These are phyloP conservation scores for Agelaius phoeniceus DNA, from an alignment of 2,113 vertebrate species.

Conservation along the genomic window DNA sequence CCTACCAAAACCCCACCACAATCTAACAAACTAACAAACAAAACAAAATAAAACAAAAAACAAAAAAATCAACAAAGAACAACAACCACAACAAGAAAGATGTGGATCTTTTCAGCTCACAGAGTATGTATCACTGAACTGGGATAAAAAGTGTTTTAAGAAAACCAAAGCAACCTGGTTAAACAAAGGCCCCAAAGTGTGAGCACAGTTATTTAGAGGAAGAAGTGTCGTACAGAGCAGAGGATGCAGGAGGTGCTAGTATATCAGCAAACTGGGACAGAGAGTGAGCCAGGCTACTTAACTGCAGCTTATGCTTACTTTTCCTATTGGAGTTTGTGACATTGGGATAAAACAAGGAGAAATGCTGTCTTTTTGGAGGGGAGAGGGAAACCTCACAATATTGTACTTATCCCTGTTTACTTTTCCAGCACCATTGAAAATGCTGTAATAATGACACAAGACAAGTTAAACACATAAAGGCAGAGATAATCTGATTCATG, in stretches of 20 bases:
- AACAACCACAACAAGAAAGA: background rate
- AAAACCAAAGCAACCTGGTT: background rate
- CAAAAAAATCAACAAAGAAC: background rate
- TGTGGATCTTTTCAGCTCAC: background rate
- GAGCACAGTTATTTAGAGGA: background rate
- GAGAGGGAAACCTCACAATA: background rate
- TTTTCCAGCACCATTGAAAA: background rate
- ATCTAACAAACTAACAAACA: background rate
- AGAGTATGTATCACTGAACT: accelerated
- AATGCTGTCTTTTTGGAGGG: accelerated
- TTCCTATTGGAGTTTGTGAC: background rate
- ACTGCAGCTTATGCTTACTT: background rate
- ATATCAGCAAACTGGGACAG: background rate
- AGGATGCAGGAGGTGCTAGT: background rate
- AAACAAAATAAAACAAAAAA: background rate
- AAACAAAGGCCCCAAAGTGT: background rate
- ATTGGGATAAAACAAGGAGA: background rate
- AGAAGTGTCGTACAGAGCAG: background rate
- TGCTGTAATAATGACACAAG: background rate
- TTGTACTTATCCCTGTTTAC: background rate
- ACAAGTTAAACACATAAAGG: background rate
- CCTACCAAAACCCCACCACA: too few species aligned
- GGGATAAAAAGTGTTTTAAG: background rate
- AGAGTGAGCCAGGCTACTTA: background rate
- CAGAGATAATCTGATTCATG: background rate